These are phyloP conservation scores for Limnodromus scolopaceus DNA, from an alignment of 2,797 vertebrate species.

Conservation along the genomic window DNA sequence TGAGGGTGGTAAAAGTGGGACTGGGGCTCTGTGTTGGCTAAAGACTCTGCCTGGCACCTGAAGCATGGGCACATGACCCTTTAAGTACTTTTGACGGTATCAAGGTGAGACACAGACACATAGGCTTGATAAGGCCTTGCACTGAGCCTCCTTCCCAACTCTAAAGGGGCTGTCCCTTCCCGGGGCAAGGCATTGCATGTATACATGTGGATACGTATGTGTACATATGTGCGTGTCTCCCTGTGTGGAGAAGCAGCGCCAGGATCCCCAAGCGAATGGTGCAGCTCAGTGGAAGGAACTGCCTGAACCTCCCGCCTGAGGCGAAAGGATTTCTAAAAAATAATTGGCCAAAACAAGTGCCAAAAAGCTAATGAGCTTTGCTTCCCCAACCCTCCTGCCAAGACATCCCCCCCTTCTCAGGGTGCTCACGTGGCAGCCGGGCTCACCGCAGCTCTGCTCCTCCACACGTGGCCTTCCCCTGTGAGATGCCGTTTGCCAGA, in stretches of 20 bases:
- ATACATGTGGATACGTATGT: accelerated
- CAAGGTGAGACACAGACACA: accelerated
- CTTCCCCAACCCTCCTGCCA: neutral
- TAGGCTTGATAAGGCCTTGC: neutral
- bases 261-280: accelerated
- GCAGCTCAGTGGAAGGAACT: neutral
- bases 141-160: neutral
- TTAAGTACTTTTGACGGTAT: neutral
- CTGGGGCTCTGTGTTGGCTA: neutral
- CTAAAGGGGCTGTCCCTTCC: neutral
- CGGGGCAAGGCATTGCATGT: accelerated
- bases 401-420: neutral
- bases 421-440: neutral
- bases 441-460: neutral
- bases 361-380: slow-evolving; percentile 50
- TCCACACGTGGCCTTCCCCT: neutral
- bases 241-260: accelerated
- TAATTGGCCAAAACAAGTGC: neutral
- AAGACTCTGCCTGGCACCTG: neutral
- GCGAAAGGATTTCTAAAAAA: slow-evolving; percentile 3
- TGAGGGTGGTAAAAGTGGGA: neutral
- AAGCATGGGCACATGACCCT: accelerated
- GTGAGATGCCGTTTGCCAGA: neutral
- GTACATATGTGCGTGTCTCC: neutral
- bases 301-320: neutral